Evolutionary conservation across 1,140 invertebrate genomes (phyloP).

Genomic region (Hylaeus volcanicus): DNA sequence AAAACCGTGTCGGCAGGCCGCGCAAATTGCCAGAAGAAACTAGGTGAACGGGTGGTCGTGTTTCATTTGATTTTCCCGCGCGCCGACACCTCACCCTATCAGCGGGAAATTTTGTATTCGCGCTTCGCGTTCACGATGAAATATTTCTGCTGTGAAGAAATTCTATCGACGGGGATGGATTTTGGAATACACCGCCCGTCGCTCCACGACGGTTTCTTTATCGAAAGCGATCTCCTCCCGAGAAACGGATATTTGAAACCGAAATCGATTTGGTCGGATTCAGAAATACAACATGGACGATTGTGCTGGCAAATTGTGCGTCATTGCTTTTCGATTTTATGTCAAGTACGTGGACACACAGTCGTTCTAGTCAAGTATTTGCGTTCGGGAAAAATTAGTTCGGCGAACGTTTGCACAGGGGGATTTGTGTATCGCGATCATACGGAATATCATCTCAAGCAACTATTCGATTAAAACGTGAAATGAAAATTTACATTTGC

Average conservation of each 20-base stretch:
- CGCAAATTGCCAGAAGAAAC: background rate
- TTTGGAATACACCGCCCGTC: background rate
- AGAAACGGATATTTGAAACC: background rate
- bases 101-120: background rate
- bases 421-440: too few species aligned
- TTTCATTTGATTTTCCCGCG: background rate
- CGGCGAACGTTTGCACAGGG: too few species aligned
- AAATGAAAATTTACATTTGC: too few species aligned
- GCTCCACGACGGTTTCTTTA: background rate
- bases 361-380: too few species aligned
- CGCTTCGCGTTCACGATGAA: background rate
- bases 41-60: background rate
- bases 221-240: background rate
- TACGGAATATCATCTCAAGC: too few species aligned
- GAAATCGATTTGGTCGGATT: too few species aligned
- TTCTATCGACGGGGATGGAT: background rate
- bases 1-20: conserved; percentile 5
- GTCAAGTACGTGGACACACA: too few species aligned
- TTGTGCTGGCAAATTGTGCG: too few species aligned
- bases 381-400: too few species aligned
- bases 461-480: too few species aligned
- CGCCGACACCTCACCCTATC: background rate
- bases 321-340: too few species aligned
- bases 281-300: too few species aligned
- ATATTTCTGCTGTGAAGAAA: background rate